phyloP scores from a whole-genome alignment of 2,888 invertebrate species.

The Cataglyphis rosenhaueri region DNA sequence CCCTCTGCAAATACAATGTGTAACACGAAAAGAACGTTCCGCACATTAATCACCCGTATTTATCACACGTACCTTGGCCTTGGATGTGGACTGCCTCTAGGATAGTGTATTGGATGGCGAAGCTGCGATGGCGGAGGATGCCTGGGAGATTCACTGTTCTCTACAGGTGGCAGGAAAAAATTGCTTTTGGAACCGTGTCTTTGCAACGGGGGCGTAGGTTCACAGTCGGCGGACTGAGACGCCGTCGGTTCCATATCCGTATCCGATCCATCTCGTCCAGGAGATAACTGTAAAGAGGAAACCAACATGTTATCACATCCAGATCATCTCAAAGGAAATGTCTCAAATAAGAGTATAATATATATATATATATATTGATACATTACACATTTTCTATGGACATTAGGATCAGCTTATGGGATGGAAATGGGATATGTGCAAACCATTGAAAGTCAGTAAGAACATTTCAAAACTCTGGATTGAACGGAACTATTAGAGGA shows the following conservation, averaged over 20 bases:
- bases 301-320: background rate
- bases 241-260: slow-evolving; percentile 95
- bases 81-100: slow-evolving; percentile 93
- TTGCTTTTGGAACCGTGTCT: slow-evolving; percentile 95
- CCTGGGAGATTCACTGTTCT: slow-evolving; percentile 85
- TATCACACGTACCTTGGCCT: slow-evolving; percentile 87
- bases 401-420: slow-evolving; percentile 53
- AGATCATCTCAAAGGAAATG: background rate
- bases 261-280: slow-evolving; percentile 93
- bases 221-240: slow-evolving; percentile 96
- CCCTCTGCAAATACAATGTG: slow-evolving; percentile 85
- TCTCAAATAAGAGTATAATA: background rate
- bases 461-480: slow-evolving; percentile 59
- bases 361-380: slow-evolving; percentile 45
- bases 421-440: slow-evolving; percentile 37
- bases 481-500: slow-evolving; percentile 61
- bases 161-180: slow-evolving; percentile 93
- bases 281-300: slow-evolving; percentile 89
- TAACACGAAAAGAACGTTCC: slow-evolving; percentile 29
- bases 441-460: slow-evolving; percentile 42
- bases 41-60: background rate
- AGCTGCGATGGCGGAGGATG: slow-evolving; percentile 86
- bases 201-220: slow-evolving; percentile 95
- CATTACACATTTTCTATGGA: slow-evolving; percentile 50
- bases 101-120: slow-evolving; percentile 87